Evolutionary conservation across 2,888 invertebrate genomes (phyloP), one percentile per base, ranked within the genome.

Genomic region (Agriopis marginaria): DNA sequence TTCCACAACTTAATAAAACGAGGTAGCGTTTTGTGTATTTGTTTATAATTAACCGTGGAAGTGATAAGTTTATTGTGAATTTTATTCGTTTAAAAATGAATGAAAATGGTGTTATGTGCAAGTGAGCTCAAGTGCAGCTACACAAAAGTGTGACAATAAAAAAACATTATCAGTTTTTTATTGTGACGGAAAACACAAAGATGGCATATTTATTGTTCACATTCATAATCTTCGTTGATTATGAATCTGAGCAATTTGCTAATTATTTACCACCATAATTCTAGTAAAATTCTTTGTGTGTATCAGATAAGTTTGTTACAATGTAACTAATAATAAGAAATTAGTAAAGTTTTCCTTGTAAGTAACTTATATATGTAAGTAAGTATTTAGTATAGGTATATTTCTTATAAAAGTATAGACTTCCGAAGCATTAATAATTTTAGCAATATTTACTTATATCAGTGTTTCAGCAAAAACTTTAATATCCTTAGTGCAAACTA

Each of bases 1-100:
- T 92, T 92, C 75, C 93, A 94, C 79, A 94, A 94, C 85, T 89
- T 94, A 80, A 94, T 94, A 79, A 93, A 91, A 77, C 83, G 94
- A 94, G 94, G 94, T 93, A 85, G 77, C 74, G 76, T 80, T 83
- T 80, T 83, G 75, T 83, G 72, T 75, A 73, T 80, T 82, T 79
- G 62, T 59, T 56, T 62, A 23, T 49, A 32, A 17, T 50, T 61
- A 4, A 14, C 53, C 3, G 14, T 60, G 32, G 9, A 63, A 62
- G 42, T 59, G 44, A 61, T 71, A 63, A 63, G 71, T 66, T 68
- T 54, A 66, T 66, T 63, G 47, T 66, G 56, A 61, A 47, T 70
- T 67, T 61, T 49, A 51, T 56, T 59, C 40, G 8, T 50, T 42
- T 47, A 14, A 32, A 32, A 32, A 32, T 32, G 3, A 32, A 32